These are phyloP conservation scores for Holacanthus passer DNA, from an alignment of 2,113 vertebrate genomes.

Conservation along the genomic window DNA sequence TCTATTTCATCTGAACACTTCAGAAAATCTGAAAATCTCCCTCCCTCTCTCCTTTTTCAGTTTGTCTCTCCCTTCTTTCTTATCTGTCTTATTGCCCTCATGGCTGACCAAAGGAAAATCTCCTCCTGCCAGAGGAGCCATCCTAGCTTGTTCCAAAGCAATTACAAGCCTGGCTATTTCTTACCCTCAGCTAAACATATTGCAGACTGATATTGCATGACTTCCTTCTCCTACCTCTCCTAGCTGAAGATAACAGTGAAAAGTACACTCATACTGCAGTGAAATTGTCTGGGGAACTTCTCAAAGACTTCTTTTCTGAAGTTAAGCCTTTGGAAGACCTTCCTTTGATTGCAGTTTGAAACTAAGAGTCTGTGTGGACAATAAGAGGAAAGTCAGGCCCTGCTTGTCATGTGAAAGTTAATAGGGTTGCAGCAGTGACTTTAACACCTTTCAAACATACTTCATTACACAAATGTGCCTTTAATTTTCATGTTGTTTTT, in stretches of 20 bases:
- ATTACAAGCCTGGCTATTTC: conserved; percentile 80
- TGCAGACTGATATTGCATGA: conserved; percentile 73
- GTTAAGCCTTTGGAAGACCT: conserved; percentile 59
- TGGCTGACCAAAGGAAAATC: conserved; percentile 73
- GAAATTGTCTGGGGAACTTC: conserved; percentile 63
- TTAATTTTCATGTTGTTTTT: neutral
- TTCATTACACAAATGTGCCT: conserved; percentile 22
- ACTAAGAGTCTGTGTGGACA: conserved; percentile 56
- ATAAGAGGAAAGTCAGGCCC: conserved; percentile 3
- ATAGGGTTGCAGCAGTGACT: conserved; percentile 20
- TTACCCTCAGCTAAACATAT: conserved; percentile 75
- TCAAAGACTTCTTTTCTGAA: conserved; percentile 62
- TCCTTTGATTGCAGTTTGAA: conserved; percentile 57
- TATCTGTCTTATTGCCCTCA: conserved; percentile 74
- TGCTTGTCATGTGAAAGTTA: conserved; percentile 36
- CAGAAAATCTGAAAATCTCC: conserved; percentile 64
- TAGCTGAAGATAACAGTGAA: conserved; percentile 64
- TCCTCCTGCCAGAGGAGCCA: conserved; percentile 66
- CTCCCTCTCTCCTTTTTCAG: conserved; percentile 19
- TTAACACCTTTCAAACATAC: conserved; percentile 1
- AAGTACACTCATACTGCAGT: conserved; percentile 64
- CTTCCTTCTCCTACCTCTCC: conserved; percentile 65
- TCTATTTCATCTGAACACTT: conserved; percentile 61
- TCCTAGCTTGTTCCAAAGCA: conserved; percentile 80
- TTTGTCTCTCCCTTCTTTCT: conserved; percentile 39